phyloP scores from a whole-genome alignment of 2,888 invertebrate genomes.

The Cremastinae sp. region DNA sequence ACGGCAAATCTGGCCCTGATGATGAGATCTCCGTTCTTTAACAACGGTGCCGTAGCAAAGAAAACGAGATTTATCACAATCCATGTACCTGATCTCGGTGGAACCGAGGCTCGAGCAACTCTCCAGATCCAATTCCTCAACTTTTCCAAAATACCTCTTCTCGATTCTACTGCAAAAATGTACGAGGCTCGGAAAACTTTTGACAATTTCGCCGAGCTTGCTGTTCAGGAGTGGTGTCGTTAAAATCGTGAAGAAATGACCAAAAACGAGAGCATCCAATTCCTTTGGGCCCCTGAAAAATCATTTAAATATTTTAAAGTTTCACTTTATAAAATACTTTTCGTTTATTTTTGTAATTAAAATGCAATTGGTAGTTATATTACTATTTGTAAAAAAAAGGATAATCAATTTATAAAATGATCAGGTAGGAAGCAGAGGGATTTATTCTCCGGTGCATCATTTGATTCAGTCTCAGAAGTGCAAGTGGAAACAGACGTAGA shows the following conservation, averaged over 20 bases:
- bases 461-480: conserved; percentile 12
- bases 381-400: neutral
- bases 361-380: neutral
- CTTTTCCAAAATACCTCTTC: conserved; percentile 86
- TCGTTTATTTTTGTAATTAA: conserved; percentile 2
- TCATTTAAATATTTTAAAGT: neutral
- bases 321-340: neutral
- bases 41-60: conserved; percentile 68
- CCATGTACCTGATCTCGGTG: conserved; percentile 70
- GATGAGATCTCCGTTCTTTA: conserved; percentile 22
- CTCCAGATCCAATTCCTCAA: conserved; percentile 73
- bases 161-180: conserved; percentile 92
- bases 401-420: conserved; percentile 16
- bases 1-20: conserved; percentile 61
- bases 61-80: conserved; percentile 68
- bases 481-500: conserved; percentile 14
- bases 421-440: conserved; percentile 34
- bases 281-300: conserved; percentile 89
- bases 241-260: conserved; percentile 96
- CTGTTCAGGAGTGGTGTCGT: conserved; percentile 92
- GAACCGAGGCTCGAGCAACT: conserved; percentile 74
- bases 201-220: conserved; percentile 89
- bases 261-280: conserved; percentile 97
- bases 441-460: conserved; percentile 17
- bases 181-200: conserved; percentile 88